These are phyloP conservation scores for Phataginus tetradactyla DNA, from an alignment of 2,797 vertebrate genomes.

Conservation along the genomic window DNA sequence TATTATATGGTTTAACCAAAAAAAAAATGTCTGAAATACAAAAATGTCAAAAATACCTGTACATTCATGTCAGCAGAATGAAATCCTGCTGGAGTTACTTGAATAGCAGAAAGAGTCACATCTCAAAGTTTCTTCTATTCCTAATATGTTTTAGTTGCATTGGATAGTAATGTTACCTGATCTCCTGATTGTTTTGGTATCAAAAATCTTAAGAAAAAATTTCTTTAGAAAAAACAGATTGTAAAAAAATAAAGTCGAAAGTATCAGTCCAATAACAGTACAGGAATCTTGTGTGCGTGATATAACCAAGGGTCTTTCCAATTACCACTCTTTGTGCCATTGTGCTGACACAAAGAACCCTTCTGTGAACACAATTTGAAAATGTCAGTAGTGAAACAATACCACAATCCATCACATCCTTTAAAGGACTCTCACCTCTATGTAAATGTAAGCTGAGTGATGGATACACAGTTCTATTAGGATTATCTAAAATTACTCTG, in stretches of 20 bases:
- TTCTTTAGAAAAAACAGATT: neutral
- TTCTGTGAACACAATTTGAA: neutral
- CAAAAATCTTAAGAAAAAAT: neutral
- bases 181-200: neutral
- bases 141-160: neutral
- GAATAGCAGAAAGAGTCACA: neutral
- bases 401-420: neutral
- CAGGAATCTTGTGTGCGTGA: neutral
- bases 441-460: neutral
- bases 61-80: neutral
- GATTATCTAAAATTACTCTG: constrained; percentile 2
- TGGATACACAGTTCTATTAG: neutral
- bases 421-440: neutral
- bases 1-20: neutral
- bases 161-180: neutral
- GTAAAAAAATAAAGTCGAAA: neutral
- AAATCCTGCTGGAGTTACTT: neutral
- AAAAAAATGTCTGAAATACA: neutral
- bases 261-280: neutral
- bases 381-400: neutral
- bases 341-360: neutral
- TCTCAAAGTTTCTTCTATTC: neutral
- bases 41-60: neutral
- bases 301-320: neutral
- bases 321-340: neutral